These are phyloP conservation scores for Erythrocercus mccallii DNA, from an alignment of 2,113 vertebrate genomes.

Conservation along the genomic window DNA sequence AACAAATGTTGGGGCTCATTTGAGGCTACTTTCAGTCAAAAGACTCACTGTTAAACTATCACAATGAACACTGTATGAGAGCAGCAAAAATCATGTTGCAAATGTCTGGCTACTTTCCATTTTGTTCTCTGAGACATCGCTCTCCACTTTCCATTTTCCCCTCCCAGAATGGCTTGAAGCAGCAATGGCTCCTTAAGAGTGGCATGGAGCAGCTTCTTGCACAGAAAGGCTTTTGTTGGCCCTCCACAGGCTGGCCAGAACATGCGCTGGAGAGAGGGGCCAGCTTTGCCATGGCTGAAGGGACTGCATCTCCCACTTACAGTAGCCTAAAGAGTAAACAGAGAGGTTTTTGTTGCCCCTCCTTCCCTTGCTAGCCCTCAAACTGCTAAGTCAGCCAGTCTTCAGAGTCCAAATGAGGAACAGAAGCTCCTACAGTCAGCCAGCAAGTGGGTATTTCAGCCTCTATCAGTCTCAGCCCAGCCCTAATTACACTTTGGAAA, in stretches of 20 bases:
- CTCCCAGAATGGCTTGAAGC: neutral
- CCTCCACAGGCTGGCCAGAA: neutral
- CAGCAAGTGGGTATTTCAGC: neutral
- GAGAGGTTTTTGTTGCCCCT: neutral
- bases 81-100: neutral
- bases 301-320: neutral
- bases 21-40: neutral
- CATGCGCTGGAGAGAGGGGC: neutral
- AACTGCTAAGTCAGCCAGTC: neutral
- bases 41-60: neutral
- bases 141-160: neutral
- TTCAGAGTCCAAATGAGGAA: neutral
- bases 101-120: conserved; percentile 16
- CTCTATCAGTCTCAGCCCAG: neutral
- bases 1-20: neutral
- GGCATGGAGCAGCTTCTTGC: neutral
- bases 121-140: neutral
- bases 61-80: neutral
- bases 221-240: conserved; percentile 27
- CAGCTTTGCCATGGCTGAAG: neutral
- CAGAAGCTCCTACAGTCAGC: neutral
- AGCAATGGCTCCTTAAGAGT: neutral
- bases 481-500: neutral
- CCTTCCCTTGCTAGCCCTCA: neutral
- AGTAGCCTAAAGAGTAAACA: neutral